Evolutionary conservation across 2,113 vertebrate genomes (phyloP).

Genomic region (Catagonus wagneri): DNA sequence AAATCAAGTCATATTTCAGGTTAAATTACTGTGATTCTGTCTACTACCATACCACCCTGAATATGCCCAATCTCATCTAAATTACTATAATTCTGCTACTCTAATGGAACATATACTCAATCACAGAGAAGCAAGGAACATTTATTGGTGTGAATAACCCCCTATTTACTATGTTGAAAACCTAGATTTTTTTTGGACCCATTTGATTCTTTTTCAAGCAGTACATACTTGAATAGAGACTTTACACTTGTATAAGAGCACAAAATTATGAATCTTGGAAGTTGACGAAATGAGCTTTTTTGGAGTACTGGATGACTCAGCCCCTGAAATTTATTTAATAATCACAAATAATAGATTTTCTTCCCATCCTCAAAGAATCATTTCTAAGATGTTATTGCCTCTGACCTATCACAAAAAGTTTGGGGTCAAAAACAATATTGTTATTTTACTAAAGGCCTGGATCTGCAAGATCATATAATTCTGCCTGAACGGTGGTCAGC

Average conservation of each 20-base stretch:
- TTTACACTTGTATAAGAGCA: background rate
- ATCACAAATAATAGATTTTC: background rate
- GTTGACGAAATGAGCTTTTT: conserved; percentile 16
- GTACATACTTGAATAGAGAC: background rate
- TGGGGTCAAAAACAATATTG: background rate
- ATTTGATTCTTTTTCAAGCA: conserved; percentile 41
- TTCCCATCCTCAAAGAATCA: background rate
- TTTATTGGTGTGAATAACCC: background rate
- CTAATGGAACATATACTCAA: background rate
- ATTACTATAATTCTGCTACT: background rate
- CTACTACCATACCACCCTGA: no score
- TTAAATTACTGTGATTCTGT: conserved; percentile 11
- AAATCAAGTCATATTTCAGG: conserved; percentile 44
- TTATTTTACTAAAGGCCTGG: background rate
- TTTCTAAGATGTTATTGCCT: conserved; percentile 23
- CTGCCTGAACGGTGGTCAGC: background rate
- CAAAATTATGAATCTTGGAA: conserved; percentile 36
- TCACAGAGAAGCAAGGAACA: conserved; percentile 32
- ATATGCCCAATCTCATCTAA: no score
- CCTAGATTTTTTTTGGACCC: background rate
- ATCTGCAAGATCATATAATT: background rate
- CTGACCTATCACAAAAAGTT: conserved; percentile 12
- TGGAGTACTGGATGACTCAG: background rate
- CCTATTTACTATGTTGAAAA: conserved; percentile 34
- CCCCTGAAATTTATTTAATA: conserved; percentile 26